phyloP scores from a whole-genome alignment of 92 coral and sea anemone species.

The Virgularia gustaviana region DNA sequence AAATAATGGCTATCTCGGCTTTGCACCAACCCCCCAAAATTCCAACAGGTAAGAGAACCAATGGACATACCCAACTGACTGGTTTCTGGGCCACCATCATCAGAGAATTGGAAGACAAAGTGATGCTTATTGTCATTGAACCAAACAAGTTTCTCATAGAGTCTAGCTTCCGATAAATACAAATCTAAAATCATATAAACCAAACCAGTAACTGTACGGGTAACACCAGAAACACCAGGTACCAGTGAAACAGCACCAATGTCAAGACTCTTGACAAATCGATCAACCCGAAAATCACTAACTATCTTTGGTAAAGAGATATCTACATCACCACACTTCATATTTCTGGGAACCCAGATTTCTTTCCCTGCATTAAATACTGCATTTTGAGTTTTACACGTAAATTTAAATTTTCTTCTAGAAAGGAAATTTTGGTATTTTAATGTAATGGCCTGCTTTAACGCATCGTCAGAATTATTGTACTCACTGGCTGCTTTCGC shows the following conservation, averaged over 20 bases:
- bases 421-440: constrained; percentile 47
- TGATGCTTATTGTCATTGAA: constrained; percentile 37
- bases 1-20: constrained; percentile 57
- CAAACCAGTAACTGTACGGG: constrained; percentile 51
- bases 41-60: constrained; percentile 53
- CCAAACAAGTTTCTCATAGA: constrained; percentile 21
- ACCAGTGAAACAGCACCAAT: constrained; percentile 46
- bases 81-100: too few relatives aligned
- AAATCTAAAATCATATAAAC: constrained; percentile 49
- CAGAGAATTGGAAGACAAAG: constrained; percentile 35
- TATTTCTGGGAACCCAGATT: constrained; percentile 13
- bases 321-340: background rate
- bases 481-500: background rate
- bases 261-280: constrained; percentile 48
- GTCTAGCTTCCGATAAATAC: constrained; percentile 28
- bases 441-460: constrained; percentile 49
- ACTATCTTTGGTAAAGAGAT: background rate
- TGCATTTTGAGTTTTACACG: too few relatives aligned
- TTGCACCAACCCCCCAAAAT: constrained; percentile 50
- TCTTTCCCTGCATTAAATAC: constrained; percentile 8
- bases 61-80: constrained; percentile 58
- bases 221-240: constrained; percentile 35
- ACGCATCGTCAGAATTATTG: constrained; percentile 48
- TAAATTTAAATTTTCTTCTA: constrained; percentile 33
- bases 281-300: constrained; percentile 12